These are phyloP conservation scores for Ochotona princeps DNA, from an alignment of 2,113 vertebrate genomes.

Conservation along the genomic window DNA sequence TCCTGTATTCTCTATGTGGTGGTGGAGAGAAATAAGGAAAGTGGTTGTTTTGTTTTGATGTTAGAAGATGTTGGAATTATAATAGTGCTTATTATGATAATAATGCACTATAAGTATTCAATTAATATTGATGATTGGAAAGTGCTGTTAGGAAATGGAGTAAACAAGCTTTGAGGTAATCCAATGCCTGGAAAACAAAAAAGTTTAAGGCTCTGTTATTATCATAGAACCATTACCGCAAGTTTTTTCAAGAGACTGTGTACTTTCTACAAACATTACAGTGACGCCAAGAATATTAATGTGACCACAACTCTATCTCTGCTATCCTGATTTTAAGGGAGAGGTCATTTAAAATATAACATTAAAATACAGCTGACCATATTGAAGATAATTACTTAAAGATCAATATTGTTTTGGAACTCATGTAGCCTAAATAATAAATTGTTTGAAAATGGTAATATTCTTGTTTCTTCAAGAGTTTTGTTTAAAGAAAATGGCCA, in stretches of 20 bases:
- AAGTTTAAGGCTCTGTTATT: neutral
- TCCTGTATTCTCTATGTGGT: neutral
- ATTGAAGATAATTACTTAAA: neutral
- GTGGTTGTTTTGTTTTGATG: neutral
- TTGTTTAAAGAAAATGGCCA: neutral
- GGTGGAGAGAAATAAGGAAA: neutral
- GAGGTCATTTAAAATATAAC: neutral
- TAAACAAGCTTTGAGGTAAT: neutral
- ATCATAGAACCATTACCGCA: neutral
- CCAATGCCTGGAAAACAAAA: neutral
- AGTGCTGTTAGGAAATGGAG: neutral
- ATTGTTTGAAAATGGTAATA: neutral
- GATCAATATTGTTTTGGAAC: neutral
- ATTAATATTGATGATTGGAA: slow-evolving; percentile 35
- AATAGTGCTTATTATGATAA: slow-evolving; percentile 2
- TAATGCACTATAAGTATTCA: neutral
- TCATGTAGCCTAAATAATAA: neutral
- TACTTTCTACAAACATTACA: neutral
- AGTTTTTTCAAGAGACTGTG: neutral
- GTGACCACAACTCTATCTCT: neutral
- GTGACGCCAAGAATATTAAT: neutral
- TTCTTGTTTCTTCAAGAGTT: neutral
- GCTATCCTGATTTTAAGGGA: neutral
- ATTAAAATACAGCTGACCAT: neutral
- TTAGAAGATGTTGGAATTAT: neutral